phyloP scores from a whole-genome alignment of 2,888 invertebrate species.

The Eucera pruinosa region DNA sequence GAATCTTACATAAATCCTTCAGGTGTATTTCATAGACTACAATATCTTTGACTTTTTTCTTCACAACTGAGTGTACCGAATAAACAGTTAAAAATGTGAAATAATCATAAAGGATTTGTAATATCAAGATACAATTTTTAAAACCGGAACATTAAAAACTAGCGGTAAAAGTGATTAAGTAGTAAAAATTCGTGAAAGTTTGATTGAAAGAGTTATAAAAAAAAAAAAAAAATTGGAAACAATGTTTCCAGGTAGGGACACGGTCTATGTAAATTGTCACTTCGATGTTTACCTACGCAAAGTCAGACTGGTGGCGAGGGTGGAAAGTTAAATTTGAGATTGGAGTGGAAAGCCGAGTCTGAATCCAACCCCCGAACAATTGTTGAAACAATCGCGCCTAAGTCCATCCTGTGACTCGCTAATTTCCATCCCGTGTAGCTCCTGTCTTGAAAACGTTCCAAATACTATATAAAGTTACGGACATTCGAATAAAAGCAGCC shows the following conservation, averaged over 20 bases:
- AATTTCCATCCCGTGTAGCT: conserved; percentile 15
- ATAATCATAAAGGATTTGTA: too few species aligned
- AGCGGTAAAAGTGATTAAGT: neutral
- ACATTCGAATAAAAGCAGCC: neutral
- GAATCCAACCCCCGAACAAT: conserved; percentile 11
- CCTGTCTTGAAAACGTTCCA: neutral
- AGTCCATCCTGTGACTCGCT: neutral
- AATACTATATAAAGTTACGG: conserved; percentile 1
- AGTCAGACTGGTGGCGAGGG: neutral
- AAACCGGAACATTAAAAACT: too few species aligned
- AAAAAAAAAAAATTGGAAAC: neutral
- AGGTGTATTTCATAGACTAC: too few species aligned
- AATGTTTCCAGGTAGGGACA: neutral
- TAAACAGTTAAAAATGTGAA: too few species aligned
- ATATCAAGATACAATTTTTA: too few species aligned
- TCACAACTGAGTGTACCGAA: too few species aligned
- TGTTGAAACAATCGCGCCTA: conserved; percentile 24
- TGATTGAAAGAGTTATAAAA: too few species aligned
- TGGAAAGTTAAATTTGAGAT: conserved; percentile 33
- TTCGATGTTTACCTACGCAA: conserved; percentile 4
- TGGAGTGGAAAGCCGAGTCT: conserved; percentile 7
- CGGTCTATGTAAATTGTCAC: conserved; percentile 29
- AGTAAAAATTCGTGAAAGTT: neutral
- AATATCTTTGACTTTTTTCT: too few species aligned
- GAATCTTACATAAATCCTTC: too few species aligned